These are phyloP conservation scores for Drosophila affinis DNA, from an alignment of 2,888 invertebrate species.

Conservation along the genomic window DNA sequence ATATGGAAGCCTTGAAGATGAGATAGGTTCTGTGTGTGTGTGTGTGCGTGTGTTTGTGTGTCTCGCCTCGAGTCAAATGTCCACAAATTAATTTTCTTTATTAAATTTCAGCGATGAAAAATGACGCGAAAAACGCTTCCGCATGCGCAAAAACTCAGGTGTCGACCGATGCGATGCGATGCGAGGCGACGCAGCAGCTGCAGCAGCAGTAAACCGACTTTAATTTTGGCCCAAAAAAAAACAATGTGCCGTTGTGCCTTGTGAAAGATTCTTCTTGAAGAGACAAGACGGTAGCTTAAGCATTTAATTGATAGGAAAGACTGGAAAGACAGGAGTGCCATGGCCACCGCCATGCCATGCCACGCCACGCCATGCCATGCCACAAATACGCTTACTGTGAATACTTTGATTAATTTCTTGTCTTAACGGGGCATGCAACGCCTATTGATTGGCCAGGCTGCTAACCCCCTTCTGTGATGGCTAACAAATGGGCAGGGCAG, in stretches of 20 bases:
- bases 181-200: conserved; percentile 20
- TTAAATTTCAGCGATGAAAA: conserved; percentile 80
- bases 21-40: conserved; percentile 3
- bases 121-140: conserved; percentile 79
- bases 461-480: conserved; percentile 5
- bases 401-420: conserved; percentile 57
- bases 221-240: conserved; percentile 70
- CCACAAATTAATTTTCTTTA: conserved; percentile 80
- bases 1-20: conserved; percentile 5
- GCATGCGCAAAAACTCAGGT: conserved; percentile 75
- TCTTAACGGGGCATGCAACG: conserved; percentile 38
- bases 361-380: too few relatives aligned
- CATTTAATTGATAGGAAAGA: conserved; percentile 65
- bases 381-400: not conserved
- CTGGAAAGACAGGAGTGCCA: conserved; percentile 37
- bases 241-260: conserved; percentile 69
- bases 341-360: too few relatives aligned
- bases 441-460: conserved; percentile 42
- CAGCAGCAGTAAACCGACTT: conserved; percentile 32
- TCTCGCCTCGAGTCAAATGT: conserved; percentile 78
- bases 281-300: conserved; percentile 62
- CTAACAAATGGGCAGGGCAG: conserved; percentile 16
- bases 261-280: conserved; percentile 50
- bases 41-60: conserved; percentile 50
- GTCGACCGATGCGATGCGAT: conserved; percentile 33